These are phyloP conservation scores for Tapirus terrestris DNA, from an alignment of 2,113 vertebrate genomes.

Conservation along the genomic window DNA sequence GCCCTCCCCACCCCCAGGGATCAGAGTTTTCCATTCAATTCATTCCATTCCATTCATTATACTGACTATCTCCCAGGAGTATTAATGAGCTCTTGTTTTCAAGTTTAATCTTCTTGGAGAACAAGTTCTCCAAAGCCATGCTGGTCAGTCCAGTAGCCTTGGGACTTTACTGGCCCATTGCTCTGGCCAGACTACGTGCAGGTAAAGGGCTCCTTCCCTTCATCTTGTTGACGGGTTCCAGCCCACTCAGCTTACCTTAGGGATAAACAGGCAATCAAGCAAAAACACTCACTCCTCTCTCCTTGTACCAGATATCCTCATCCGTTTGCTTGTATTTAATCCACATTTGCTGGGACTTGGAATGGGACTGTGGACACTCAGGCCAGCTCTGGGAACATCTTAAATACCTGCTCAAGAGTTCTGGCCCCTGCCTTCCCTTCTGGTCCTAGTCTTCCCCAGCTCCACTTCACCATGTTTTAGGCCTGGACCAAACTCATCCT, in stretches of 20 bases:
- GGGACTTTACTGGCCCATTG: neutral
- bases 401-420: neutral
- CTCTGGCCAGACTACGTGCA: neutral
- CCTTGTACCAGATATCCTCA: neutral
- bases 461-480: no score
- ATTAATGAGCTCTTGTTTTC: neutral
- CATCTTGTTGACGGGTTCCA: neutral
- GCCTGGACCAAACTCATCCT: neutral
- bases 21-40: neutral
- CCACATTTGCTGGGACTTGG: neutral
- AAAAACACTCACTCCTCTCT: neutral
- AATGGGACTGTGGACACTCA: accelerated
- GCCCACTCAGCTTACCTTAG: neutral
- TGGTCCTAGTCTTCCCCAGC: neutral
- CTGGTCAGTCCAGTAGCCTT: neutral
- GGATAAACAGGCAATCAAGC: neutral
- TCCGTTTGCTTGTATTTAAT: accelerated
- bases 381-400: neutral
- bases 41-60: no score
- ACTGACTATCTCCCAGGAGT: neutral
- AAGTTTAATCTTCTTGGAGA: neutral
- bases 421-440: neutral
- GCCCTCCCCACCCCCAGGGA: neutral
- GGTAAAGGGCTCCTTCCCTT: neutral
- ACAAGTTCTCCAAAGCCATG: neutral